These are phyloP conservation scores for Cydia strobilella DNA, from an alignment of 1,140 invertebrate genomes.

Conservation along the genomic window DNA sequence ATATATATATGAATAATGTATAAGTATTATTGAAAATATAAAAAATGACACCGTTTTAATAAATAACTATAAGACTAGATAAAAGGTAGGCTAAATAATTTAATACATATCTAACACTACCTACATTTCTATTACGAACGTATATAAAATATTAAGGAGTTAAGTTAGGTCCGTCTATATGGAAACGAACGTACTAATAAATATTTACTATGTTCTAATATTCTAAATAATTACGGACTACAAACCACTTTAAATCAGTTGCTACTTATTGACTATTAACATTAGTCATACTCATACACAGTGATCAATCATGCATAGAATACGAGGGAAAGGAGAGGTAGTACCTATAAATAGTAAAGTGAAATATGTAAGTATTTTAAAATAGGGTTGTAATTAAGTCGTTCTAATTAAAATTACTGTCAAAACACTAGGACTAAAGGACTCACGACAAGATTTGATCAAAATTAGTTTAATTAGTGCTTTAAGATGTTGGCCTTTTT, in stretches of 20 bases:
- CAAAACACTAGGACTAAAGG: neutral
- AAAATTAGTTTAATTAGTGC: neutral
- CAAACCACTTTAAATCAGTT: constrained; percentile 3
- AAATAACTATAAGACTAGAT: neutral
- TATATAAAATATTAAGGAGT: neutral
- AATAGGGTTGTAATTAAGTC: neutral
- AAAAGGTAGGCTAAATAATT: neutral
- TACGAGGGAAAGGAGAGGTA: constrained; percentile 17
- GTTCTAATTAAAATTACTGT: neutral
- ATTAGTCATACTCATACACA: constrained; percentile 23
- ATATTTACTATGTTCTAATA: neutral
- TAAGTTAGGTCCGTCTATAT: constrained; percentile 6
- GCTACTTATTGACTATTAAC: constrained; percentile 15
- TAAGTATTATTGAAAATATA: no score
- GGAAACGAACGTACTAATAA: neutral
- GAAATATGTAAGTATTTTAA: neutral
- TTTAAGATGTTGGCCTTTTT: no score
- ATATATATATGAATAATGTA: no score
- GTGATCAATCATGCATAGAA: constrained; percentile 25
- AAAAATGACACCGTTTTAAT: neutral
- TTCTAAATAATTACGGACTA: constrained; percentile 13
- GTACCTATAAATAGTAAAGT: constrained; percentile 11
- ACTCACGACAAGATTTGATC: neutral
- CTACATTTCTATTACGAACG: constrained; percentile 12
- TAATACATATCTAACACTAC: constrained; percentile 13